Percentiles rank a stretch among this genome's conserved stretches.
These are phyloP conservation scores for Spatulosminthurus flaviceps DNA, from an alignment of 2,888 invertebrate species.

Conservation along the genomic window DNA sequence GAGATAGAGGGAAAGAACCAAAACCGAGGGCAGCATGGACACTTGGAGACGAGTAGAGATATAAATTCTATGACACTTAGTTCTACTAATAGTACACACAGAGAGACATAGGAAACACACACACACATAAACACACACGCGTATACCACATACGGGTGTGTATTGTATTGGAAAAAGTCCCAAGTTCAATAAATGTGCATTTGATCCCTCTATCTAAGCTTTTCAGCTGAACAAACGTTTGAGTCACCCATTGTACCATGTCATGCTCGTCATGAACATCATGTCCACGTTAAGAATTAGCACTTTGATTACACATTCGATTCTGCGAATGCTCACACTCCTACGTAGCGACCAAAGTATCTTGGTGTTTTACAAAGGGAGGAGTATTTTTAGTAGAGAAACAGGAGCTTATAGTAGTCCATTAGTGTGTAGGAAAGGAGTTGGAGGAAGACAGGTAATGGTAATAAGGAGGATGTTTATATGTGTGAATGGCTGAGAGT, in stretches of 20 bases:
- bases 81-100: background rate
- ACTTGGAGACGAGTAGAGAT: slow-evolving; percentile 25
- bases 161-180: slow-evolving; percentile 20
- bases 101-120: too few species aligned
- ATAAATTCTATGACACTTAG: slow-evolving; percentile 33
- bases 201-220: slow-evolving; percentile 46
- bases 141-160: background rate
- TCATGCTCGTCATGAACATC: slow-evolving; percentile 13
- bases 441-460: too few species aligned
- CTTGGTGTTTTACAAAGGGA: too few species aligned
- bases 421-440: too few species aligned
- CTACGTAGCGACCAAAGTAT: background rate
- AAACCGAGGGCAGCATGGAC: slow-evolving; percentile 24
- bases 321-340: background rate
- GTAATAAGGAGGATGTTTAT: too few species aligned
- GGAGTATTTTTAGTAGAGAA: too few species aligned
- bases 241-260: slow-evolving; percentile 32
- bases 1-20: slow-evolving; percentile 23
- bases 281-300: slow-evolving; percentile 21
- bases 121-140: too few species aligned
- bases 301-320: slow-evolving; percentile 30
- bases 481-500: too few species aligned
- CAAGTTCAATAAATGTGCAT: slow-evolving; percentile 39
- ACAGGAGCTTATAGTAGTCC: too few species aligned
- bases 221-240: slow-evolving; percentile 45